Conservation (phyloP, 2,888 invertebrate species). For the Nephrotoma appendiculata region DNA sequence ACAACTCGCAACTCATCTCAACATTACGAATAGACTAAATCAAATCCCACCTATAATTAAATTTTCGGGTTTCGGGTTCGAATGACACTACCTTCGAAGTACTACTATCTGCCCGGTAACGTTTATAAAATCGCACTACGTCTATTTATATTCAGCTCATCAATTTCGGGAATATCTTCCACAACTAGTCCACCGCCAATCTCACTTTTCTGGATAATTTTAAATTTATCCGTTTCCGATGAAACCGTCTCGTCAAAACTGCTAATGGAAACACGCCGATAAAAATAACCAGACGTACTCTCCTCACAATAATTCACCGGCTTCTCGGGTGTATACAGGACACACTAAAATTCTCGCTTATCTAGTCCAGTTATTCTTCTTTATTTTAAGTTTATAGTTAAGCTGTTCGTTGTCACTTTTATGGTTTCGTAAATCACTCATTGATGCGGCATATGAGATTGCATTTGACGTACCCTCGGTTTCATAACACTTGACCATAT, state of each 20-base stretch:
- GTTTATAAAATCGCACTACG: not conserved
- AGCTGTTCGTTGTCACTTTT: constrained; percentile 18
- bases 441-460: constrained; percentile 80
- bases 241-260: constrained; percentile 35
- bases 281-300: constrained; percentile 70
- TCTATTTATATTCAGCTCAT: constrained; percentile 10
- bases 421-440: constrained; percentile 62
- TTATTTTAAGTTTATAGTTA: constrained; percentile 28
- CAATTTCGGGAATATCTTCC: constrained; percentile 10
- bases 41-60: too few species aligned
- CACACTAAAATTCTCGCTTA: constrained; percentile 33
- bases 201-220: constrained; percentile 10
- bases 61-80: constrained; percentile 43
- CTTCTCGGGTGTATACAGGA: constrained; percentile 63
- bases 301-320: constrained; percentile 76
- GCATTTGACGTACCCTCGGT: constrained; percentile 80
- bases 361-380: constrained; percentile 26
- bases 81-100: constrained; percentile 46
- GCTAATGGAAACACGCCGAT: constrained; percentile 44
- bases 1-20: too few species aligned
- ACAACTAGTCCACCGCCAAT: not conserved
- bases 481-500: constrained; percentile 80
- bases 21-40: too few species aligned
- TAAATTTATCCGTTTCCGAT: constrained; percentile 5
- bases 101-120: constrained; percentile 8